Base-by-base conservation (phyloP, 2,797 vertebrate species). In the Cirrhinus mrigala region DNA sequence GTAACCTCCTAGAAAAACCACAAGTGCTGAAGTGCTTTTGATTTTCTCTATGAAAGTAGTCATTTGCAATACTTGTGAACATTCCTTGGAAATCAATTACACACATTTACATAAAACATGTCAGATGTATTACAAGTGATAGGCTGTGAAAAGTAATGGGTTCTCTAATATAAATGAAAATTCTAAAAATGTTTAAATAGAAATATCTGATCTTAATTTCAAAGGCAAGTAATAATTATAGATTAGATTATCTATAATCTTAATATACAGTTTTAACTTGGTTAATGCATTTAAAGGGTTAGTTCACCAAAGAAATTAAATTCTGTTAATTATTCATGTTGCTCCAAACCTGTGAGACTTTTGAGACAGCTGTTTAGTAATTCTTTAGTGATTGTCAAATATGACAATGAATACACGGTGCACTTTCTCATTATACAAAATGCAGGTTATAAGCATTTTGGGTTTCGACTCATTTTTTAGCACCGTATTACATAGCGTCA, bases 1-100 rank as follows among this genome's bases (percentile, higher is more conserved):
- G 70, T 83, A 83, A 81, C 81, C 80, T 87, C 88, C 85, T 1
- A 86, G 6, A 87, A 33, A 73, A 85, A 60, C 16, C 16, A 62
- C 74, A 85, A n/a, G 83, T 71, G 14, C 68, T 79, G 20, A 44
- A 48, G 7, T 58, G 40, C 52, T 54, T 20, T 46, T n/a, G 3
- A 29, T 48, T 56, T 33, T 2, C 0, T 40, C 48, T 77, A 18
- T 71, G 0, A 64, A 66, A 62, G 56, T 60, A 70, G 52, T 71
- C 4, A 24, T 56, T 37, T 68, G 48, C 60, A 58, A 60, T 69
- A 18, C 75, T 84, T 84, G 83, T 58, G 50, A 60, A 84, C 75
- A 83, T 83, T 9, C n/a, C 0, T 46, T 70, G 9, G 33, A 37
- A 24, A 15, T n/a, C 1, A 7, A 15, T 24, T 40, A 24, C 15